Percentiles rank a stretch among this genome's conserved stretches.
Evolutionary conservation across 2,797 vertebrate species (phyloP).

Genomic region (Spinibarbus caldwelli): DNA sequence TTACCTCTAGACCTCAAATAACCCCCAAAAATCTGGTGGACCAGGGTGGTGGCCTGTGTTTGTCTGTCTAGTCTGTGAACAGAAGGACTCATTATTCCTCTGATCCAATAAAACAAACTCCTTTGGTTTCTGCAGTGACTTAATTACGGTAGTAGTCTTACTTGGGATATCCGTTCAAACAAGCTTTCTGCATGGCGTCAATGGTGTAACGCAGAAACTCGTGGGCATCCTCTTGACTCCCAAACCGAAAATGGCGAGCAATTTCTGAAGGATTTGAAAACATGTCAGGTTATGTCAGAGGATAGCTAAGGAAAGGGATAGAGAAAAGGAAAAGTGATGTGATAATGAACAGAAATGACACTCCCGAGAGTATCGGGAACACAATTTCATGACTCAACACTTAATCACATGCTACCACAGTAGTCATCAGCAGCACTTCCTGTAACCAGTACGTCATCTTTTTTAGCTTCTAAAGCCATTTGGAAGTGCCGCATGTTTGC

Average conservation of each 20-base stretch:
- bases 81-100: background rate
- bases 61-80: conserved; percentile 88
- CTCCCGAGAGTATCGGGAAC: background rate
- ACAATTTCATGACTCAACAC: conserved; percentile 37
- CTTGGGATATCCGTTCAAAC: conserved; percentile 89
- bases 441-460: conserved; percentile 17
- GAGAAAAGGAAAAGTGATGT: conserved; percentile 32
- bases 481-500: background rate
- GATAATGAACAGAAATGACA: background rate
- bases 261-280: conserved; percentile 80
- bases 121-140: background rate
- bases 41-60: conserved; percentile 92
- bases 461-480: background rate
- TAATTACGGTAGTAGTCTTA: conserved; percentile 65
- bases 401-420: conserved; percentile 36
- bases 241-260: conserved; percentile 90
- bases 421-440: conserved; percentile 17
- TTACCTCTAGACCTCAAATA: conserved; percentile 94
- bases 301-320: background rate
- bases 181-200: conserved; percentile 97
- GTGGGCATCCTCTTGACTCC: conserved; percentile 94
- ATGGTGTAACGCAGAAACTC: conserved; percentile 95
- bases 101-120: background rate
- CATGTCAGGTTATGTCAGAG: background rate
- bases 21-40: conserved; percentile 97